A percentile compares a stretch with the other conserved stretches of the same genome.
These are phyloP conservation scores for Trematomus bernacchii DNA, from an alignment of 2,797 vertebrate genomes.

Conservation along the genomic window DNA sequence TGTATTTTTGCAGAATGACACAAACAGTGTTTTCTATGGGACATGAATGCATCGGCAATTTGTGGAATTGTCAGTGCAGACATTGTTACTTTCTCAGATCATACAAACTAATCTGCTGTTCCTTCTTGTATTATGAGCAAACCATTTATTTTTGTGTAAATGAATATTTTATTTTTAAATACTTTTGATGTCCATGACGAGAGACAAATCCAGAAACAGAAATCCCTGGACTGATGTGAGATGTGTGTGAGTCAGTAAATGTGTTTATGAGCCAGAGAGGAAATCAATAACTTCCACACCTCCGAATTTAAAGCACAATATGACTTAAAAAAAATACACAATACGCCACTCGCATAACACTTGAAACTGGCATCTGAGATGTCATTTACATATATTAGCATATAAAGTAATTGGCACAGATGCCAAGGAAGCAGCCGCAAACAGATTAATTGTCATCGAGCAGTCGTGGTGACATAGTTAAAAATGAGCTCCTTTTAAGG, in stretches of 20 bases:
- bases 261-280: conserved; percentile 17
- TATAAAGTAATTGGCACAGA: conserved; percentile 92
- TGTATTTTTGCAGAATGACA: background rate
- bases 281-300: conserved; percentile 53
- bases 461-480: conserved; percentile 87
- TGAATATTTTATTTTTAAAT: conserved; percentile 19
- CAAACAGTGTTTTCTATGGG: background rate
- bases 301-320: conserved; percentile 72
- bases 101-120: too few relatives aligned
- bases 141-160: background rate
- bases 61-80: background rate
- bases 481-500: conserved; percentile 88
- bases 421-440: conserved; percentile 88
- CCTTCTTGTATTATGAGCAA: background rate
- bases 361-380: conserved; percentile 86
- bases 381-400: conserved; percentile 91
- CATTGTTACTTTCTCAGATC: background rate
- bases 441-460: conserved; percentile 90
- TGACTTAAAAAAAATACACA: conserved; percentile 68
- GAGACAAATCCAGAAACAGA: background rate
- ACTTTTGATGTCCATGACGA: background rate
- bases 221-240: background rate
- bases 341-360: conserved; percentile 78
- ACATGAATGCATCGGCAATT: background rate
- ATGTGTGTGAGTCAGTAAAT: conserved; percentile 7